Base-by-base conservation (phyloP, 2,113 vertebrate species). In the Dasyurus viverrinus region DNA sequence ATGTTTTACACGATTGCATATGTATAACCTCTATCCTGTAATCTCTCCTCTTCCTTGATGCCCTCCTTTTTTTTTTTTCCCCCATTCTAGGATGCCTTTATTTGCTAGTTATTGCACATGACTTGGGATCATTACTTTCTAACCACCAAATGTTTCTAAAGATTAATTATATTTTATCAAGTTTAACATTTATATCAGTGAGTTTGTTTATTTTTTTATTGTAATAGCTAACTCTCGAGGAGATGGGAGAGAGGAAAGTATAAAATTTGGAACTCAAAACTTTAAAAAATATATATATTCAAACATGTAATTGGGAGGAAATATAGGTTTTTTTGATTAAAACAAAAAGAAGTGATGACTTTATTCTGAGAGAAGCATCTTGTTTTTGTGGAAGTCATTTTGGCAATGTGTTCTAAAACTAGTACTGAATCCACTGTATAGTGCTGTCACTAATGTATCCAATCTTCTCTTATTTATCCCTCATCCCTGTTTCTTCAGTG, bases 41-140 rank as follows among this genome's bases (percentile, higher is more conserved):
- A 48, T 48, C 48, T 48, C 48, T 48, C 48, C 5, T 48, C 48
- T 48, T 48, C 48, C 48, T 8, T 48, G 48, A 48, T 0, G 4
- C 7, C 48, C 48, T 48, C 48, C 5, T 48, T 48, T 48, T 48
- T 48, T 48, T 48, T 48, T 48, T 48, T 48, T 48, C 7, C 7
- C 7, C 98, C 98, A 98, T 97, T 97, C 68, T 97, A 98, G 95
- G 97, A 94, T 96, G 98, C 98, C 97, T 99, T 99, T 99, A 99
- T 99, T 99, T 97, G 98, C 97, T 98, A 98, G 98, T 98, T 98
- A 98, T 98, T 98, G 98, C 98, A 99, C 98, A 97, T 97, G 94
- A 98, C 97, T 98, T 93, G 68, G 98, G 98, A 98, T 98, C 98
- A n/a, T 97, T 97, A 90, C 92, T 96, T 95, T 97, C 96, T 97